Conservation (phyloP, 2,888 invertebrate genomes). For the Dinocampus coccinellae region DNA sequence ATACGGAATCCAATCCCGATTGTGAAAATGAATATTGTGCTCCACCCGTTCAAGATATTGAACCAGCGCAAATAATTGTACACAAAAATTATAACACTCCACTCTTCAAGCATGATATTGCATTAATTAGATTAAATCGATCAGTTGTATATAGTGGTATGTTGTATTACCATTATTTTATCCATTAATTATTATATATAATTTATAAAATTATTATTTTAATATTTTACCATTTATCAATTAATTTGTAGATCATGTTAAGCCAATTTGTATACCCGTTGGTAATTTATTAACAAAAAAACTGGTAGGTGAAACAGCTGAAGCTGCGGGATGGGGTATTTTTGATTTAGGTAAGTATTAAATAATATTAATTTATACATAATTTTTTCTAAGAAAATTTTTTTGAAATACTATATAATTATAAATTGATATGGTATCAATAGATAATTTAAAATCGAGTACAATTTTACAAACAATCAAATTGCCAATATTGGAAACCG, state of each 20-base stretch:
- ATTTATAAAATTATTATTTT: background rate
- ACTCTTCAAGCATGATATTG: constrained; percentile 64
- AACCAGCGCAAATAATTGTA: constrained; percentile 54
- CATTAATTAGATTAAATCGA: constrained; percentile 60
- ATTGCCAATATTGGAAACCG: constrained; percentile 68
- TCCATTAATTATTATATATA: too few relatives aligned
- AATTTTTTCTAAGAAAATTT: constrained; percentile 2
- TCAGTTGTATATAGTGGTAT: constrained; percentile 60
- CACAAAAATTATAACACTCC: constrained; percentile 59
- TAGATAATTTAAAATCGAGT: constrained; percentile 54
- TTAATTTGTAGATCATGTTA: constrained; percentile 60
- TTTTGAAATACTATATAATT: background rate
- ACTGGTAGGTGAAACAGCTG: constrained; percentile 67
- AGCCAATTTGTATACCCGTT: constrained; percentile 74
- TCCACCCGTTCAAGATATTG: constrained; percentile 59
- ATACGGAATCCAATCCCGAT: constrained; percentile 55
- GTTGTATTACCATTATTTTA: constrained; percentile 29
- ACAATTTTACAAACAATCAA: constrained; percentile 68
- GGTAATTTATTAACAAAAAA: constrained; percentile 64
- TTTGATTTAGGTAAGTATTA: constrained; percentile 62
- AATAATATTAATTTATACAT: background rate
- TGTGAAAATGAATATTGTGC: constrained; percentile 60
- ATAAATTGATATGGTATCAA: background rate
- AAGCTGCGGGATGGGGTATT: constrained; percentile 74
- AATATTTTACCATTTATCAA: background rate